phyloP scores from a whole-genome alignment of 2,888 invertebrate species.

The Xylocampa areola region DNA sequence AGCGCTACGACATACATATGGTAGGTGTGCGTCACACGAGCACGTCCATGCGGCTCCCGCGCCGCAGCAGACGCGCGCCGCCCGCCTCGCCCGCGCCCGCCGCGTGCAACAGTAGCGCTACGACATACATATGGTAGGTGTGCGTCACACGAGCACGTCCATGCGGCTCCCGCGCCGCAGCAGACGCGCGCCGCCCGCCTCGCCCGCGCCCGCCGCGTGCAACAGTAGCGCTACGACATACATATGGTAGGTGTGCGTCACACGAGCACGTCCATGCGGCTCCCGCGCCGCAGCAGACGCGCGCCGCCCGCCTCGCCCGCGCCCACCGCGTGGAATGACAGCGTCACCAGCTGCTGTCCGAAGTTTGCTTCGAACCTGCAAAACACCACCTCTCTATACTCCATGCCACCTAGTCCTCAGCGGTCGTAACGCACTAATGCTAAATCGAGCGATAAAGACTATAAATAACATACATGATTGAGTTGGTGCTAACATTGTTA shows the following conservation, averaged over 20 bases:
- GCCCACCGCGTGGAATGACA: conserved; percentile 90
- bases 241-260: conserved; percentile 53
- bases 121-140: no score
- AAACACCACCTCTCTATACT: no score
- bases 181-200: conserved; percentile 75
- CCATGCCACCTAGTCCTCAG: no score
- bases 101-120: no score
- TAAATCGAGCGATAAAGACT: no score
- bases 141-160: conserved; percentile 82
- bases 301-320: conserved; percentile 69
- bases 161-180: conserved; percentile 83
- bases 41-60: conserved; percentile 84
- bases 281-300: conserved; percentile 83
- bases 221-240: conserved; percentile 94
- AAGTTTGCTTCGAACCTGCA: conserved; percentile 95
- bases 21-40: conserved; percentile 73
- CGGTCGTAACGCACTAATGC: no score
- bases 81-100: conserved; percentile 67
- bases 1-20: no score
- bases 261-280: conserved; percentile 85
- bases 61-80: conserved; percentile 81
- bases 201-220: conserved; percentile 72
- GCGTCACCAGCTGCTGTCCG: conserved; percentile 94
- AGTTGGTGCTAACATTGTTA: no score
- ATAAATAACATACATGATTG: no score